A percentile compares a stretch with the other conserved stretches of the same genome.
phyloP scores from a whole-genome alignment of 2,113 vertebrate genomes.

The Charina bottae region DNA sequence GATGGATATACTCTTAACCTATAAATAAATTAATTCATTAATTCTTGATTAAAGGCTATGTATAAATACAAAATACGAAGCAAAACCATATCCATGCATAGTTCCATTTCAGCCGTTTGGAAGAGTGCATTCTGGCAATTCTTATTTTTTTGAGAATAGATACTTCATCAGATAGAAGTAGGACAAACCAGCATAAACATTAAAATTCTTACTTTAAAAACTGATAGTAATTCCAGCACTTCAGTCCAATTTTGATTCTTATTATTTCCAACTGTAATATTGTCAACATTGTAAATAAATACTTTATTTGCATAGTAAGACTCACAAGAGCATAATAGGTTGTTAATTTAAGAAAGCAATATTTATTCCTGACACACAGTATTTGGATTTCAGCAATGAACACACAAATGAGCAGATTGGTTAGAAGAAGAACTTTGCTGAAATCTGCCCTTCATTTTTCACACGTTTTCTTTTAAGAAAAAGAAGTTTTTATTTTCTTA shows the following conservation, averaged over 20 bases:
- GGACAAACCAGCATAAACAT: not conserved
- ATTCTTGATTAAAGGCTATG: constrained; percentile 61
- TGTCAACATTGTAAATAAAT: fast-evolving
- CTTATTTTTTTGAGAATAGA: not conserved
- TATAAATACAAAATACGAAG: constrained; percentile 29
- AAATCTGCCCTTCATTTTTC: not conserved
- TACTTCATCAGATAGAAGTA: constrained; percentile 6
- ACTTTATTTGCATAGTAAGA: not conserved
- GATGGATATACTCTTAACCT: constrained; percentile 55
- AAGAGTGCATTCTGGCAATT: not conserved
- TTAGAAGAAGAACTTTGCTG: not conserved
- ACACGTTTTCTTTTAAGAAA: not conserved
- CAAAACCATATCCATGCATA: constrained; percentile 24
- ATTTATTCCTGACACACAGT: not conserved
- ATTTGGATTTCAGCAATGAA: not conserved
- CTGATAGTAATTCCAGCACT: not conserved
- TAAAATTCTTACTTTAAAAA: not conserved
- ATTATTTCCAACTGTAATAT: not conserved
- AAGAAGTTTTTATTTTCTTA: too few relatives aligned
- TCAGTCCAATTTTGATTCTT: not conserved
- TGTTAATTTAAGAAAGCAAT: not conserved
- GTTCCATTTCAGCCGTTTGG: not conserved
- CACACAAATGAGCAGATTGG: not conserved
- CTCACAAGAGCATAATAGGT: not conserved
- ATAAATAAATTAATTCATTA: constrained; percentile 63